phyloP scores from a whole-genome alignment of 2,797 vertebrate species.

The Podargus strigoides region DNA sequence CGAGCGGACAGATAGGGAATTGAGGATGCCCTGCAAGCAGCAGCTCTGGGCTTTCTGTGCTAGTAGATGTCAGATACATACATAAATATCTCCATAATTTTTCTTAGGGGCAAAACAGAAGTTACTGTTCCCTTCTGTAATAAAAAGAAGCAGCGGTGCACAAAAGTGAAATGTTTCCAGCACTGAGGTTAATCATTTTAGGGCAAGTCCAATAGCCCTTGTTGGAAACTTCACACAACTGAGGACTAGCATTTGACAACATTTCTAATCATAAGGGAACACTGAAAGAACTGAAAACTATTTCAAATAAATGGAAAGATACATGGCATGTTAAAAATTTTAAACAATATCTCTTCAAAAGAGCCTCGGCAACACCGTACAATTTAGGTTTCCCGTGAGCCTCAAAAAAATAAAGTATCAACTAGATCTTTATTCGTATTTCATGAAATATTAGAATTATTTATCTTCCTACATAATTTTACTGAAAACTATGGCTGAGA shows the following conservation, averaged over 20 bases:
- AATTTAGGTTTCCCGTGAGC: neutral
- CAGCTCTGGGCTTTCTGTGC: neutral
- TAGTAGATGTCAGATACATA: neutral
- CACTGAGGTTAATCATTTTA: neutral
- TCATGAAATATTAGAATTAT: slow-evolving; percentile 24
- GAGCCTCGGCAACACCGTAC: neutral
- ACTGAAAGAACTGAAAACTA: neutral
- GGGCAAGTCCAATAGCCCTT: neutral
- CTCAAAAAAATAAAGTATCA: neutral
- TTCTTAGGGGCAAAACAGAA: neutral
- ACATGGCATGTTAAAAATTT: neutral
- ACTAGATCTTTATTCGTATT: slow-evolving; percentile 8
- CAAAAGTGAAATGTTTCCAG: neutral
- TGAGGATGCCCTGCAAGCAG: neutral
- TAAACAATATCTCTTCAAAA: neutral
- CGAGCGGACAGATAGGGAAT: neutral
- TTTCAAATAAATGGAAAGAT: neutral
- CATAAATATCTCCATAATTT: neutral
- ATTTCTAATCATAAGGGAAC: neutral
- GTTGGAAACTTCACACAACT: neutral
- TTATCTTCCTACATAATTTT: neutral
- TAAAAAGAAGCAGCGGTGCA: neutral
- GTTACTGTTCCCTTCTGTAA: neutral
- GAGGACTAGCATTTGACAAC: neutral
- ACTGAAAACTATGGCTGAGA: neutral